A percentile compares a stretch with the other conserved stretches of the same genome.
Evolutionary conservation across 2,113 vertebrate genomes (phyloP).

Genomic region (Sinocyclocheilus anshuiensis): DNA sequence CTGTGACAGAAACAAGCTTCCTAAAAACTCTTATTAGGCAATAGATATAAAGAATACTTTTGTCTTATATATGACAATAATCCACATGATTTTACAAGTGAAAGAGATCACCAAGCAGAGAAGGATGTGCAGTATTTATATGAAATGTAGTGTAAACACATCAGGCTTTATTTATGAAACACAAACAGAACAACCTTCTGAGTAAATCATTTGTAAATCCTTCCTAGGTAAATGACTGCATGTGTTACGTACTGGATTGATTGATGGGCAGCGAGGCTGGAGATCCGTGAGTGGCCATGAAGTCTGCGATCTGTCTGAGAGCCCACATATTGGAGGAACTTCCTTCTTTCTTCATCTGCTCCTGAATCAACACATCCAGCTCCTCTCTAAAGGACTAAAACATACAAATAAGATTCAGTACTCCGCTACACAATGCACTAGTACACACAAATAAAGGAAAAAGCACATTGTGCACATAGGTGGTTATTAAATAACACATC

Average conservation of each 20-base stretch:
- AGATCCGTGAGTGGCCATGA: constrained; percentile 89
- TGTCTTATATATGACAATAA: too few relatives aligned
- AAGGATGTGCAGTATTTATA: neutral
- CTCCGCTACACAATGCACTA: neutral
- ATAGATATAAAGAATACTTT: too few relatives aligned
- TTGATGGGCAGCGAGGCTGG: constrained; percentile 85
- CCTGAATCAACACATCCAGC: constrained; percentile 96
- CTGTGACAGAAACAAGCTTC: too few relatives aligned
- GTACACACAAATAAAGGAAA: neutral
- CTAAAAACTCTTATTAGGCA: too few relatives aligned
- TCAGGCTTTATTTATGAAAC: neutral
- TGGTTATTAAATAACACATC: neutral
- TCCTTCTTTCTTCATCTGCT: constrained; percentile 97
- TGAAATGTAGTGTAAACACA: neutral
- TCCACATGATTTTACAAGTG: too few relatives aligned
- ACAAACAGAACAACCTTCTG: neutral
- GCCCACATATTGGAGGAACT: constrained; percentile 95
- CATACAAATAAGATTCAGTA: constrained; percentile 31
- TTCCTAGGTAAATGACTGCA: neutral
- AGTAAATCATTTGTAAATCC: neutral
- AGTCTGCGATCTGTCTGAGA: constrained; percentile 93
- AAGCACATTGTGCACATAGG: neutral
- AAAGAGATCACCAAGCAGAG: neutral
- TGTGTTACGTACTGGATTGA: constrained; percentile 81
- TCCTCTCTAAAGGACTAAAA: constrained; percentile 94